phyloP scores from a whole-genome alignment of 2,888 invertebrate genomes.

The Busseola fusca region DNA sequence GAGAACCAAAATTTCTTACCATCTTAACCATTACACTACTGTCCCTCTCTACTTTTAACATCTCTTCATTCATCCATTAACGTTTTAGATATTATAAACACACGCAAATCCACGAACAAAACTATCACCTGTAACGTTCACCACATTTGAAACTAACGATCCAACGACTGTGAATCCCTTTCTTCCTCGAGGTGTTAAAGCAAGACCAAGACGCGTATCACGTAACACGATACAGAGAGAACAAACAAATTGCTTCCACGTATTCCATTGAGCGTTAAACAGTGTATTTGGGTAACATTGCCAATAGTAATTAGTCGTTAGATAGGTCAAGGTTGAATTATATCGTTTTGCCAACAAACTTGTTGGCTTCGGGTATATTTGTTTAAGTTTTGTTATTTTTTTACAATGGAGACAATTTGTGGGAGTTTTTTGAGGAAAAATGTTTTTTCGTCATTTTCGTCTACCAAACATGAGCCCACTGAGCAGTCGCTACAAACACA shows the following conservation, averaged over 20 bases:
- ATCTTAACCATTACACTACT: not conserved
- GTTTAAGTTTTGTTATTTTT: constrained; percentile 24
- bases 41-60: constrained; percentile 10
- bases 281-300: constrained; percentile 69
- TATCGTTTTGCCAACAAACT: constrained; percentile 71
- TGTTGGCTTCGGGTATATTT: constrained; percentile 60
- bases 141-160: constrained; percentile 35
- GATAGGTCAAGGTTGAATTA: constrained; percentile 80
- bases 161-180: constrained; percentile 15
- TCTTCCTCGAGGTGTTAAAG: constrained; percentile 17
- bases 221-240: constrained; percentile 59
- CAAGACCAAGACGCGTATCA: constrained; percentile 24
- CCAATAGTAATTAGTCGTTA: constrained; percentile 80
- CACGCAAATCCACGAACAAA: constrained; percentile 34
- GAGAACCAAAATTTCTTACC: not conserved
- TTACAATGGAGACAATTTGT: not conserved
- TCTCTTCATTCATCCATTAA: constrained; percentile 27
- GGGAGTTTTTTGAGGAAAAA: not conserved
- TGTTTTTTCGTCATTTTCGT: not conserved
- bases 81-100: constrained; percentile 27
- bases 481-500: not conserved
- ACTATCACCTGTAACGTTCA: constrained; percentile 33
- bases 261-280: constrained; percentile 56
- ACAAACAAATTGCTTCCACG: constrained; percentile 57
- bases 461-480: not conserved